Evolutionary conservation across 1,140 invertebrate species (phyloP), one percentile per base, ranked within the genome.

Genomic region (Antheraea mylitta): DNA sequence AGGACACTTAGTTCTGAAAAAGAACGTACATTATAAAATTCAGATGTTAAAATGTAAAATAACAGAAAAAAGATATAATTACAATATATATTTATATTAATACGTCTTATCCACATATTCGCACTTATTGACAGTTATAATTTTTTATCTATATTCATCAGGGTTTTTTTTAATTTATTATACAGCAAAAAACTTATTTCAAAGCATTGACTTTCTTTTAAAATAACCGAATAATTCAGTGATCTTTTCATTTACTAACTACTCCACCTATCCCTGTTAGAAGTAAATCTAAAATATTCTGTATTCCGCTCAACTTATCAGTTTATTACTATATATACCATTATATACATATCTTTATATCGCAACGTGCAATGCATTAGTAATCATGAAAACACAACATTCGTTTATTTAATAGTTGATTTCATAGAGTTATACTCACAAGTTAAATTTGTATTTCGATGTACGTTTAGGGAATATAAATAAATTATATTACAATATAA

Each of bases 1-100:
- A 73, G 72, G 67, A 64, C 68, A 73, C 72, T 73, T 69, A 69
- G 65, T 59, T 67, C 67, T 67, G 61, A 58, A 66, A 53, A 67
- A 53, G 10, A 53, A 53, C 16, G 16, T 53, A 53, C 0, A 53
- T 53, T 16, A 53, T 53, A 13, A 53, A 13, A 16, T 16, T 53
- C 16, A 53, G 45, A 16, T 53, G 16, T 2, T 53, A 7, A 10
- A n/a, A n/a, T n/a, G n/a, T 42, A 42, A 42, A 8, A 42, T 10
- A 10, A 53, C 1, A 53, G 45, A 53, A 7, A 53, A 53, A 16
- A 16, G 11, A 16, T 16, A 42, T 53, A 2, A 16, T 53, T 53
- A 48, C 7, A 16, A 53, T 53, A 16, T 53, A 53, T 6, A 53
- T 53, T 13, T 53, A 53, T 16, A 53, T 53, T 53, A n/a, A 53